Conservation (phyloP, 2,797 vertebrate genomes). For the Eulemur coronatus region DNA sequence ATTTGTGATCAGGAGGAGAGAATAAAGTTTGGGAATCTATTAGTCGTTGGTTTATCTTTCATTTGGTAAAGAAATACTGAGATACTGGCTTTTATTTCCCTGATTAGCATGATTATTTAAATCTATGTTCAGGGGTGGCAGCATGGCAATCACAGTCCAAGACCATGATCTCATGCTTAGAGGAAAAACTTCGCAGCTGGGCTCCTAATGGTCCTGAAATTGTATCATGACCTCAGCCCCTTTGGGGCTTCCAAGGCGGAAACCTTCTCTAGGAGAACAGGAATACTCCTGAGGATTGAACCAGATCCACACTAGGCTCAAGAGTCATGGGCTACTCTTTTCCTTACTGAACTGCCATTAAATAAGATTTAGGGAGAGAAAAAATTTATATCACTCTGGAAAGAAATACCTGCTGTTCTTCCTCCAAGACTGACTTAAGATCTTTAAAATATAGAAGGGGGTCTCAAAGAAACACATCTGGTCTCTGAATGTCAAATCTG, state of each 20-base stretch:
- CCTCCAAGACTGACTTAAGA: slow-evolving; percentile 30
- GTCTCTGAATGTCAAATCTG: slow-evolving; percentile 55
- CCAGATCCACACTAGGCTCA: background rate
- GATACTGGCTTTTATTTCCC: background rate
- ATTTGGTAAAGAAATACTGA: background rate
- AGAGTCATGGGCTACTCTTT: background rate
- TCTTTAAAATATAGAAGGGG: slow-evolving; percentile 52
- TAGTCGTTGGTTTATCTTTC: background rate
- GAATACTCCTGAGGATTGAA: slow-evolving; percentile 37
- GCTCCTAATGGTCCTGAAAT: slow-evolving; percentile 25
- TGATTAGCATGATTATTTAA: slow-evolving; percentile 13
- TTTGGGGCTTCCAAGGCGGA: slow-evolving; percentile 54
- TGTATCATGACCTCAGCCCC: slow-evolving; percentile 52
- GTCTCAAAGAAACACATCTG: slow-evolving; percentile 40
- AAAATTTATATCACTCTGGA: background rate
- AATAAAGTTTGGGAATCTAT: background rate
- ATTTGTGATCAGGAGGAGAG: slow-evolving; percentile 47
- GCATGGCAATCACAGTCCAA: background rate
- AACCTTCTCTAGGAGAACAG: slow-evolving; percentile 65
- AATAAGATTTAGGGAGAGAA: background rate
- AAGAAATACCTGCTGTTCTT: slow-evolving; percentile 25
- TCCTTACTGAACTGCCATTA: background rate
- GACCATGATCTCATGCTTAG: slow-evolving; percentile 56
- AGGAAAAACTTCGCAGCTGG: slow-evolving; percentile 39
- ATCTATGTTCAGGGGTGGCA: background rate